A percentile compares a stretch with the other conserved stretches of the same genome.
phyloP scores from a whole-genome alignment of 2,888 invertebrate genomes.

The Ferdinandea cuprea region DNA sequence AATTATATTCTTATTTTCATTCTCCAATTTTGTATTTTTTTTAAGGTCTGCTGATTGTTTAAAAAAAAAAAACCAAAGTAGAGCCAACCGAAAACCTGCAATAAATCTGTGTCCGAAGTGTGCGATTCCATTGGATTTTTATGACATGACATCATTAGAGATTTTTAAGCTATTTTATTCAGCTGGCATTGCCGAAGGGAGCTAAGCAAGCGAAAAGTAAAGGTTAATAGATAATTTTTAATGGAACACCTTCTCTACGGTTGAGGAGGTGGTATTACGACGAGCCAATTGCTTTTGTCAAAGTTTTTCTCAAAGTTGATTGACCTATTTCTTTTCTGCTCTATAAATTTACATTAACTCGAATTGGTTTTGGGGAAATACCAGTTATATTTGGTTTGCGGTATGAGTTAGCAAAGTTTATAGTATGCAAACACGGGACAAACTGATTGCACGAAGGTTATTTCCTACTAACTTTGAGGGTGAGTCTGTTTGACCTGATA shows the following conservation, averaged over 20 bases:
- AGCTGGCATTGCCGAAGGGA: slow-evolving; percentile 12
- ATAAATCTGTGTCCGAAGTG: slow-evolving; percentile 58
- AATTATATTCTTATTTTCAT: slow-evolving; percentile 49
- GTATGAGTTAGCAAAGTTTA: slow-evolving; percentile 24
- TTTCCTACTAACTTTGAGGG: slow-evolving; percentile 26
- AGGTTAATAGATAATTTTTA: slow-evolving; percentile 33
- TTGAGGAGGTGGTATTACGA: slow-evolving; percentile 27
- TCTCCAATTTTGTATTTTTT: slow-evolving; percentile 27
- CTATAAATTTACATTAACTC: slow-evolving; percentile 14
- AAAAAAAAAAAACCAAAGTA: slow-evolving; percentile 20
- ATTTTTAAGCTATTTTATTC: slow-evolving; percentile 12
- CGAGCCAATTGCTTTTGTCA: slow-evolving; percentile 5
- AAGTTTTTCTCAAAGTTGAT: slow-evolving; percentile 54
- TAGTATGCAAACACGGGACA: slow-evolving; percentile 5
- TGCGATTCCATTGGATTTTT: slow-evolving; percentile 56
- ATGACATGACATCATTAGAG: slow-evolving; percentile 68
- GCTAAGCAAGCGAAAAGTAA: not conserved
- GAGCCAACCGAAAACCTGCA: slow-evolving; percentile 38
- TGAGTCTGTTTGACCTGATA: slow-evolving; percentile 58
- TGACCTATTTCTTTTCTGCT: slow-evolving; percentile 56
- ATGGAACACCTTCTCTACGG: slow-evolving; percentile 39
- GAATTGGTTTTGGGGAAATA: slow-evolving; percentile 26
- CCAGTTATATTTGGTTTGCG: slow-evolving; percentile 30
- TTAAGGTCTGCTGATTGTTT: slow-evolving; percentile 40
- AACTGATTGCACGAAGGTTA: slow-evolving; percentile 11